These are phyloP conservation scores for Villa cingulata DNA, from an alignment of 2,888 invertebrate genomes.

Conservation along the genomic window DNA sequence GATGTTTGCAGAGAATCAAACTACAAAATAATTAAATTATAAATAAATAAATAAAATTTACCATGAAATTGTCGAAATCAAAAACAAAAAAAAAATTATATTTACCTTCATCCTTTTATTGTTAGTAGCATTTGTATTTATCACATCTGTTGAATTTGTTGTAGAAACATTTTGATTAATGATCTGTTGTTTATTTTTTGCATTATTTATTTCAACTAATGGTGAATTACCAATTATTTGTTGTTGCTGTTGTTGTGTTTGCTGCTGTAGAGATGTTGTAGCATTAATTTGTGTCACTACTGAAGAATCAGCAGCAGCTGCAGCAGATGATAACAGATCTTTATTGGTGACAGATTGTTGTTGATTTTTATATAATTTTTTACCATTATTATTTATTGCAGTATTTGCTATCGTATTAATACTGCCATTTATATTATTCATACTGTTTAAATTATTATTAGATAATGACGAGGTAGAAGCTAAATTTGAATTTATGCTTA, in stretches of 20 bases:
- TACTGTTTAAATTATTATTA: constrained; percentile 4
- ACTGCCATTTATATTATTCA: constrained; percentile 1
- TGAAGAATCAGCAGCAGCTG: no score
- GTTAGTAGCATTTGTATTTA: neutral
- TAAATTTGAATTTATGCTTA: constrained; percentile 3
- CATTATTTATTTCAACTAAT: constrained; percentile 13
- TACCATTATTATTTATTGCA: neutral
- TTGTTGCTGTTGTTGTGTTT: constrained; percentile 6
- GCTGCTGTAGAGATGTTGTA: constrained; percentile 4
- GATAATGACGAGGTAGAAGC: constrained; percentile 6
- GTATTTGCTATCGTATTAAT: neutral
- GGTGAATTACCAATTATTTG: no score
- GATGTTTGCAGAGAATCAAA: neutral
- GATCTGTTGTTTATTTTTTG: constrained; percentile 11
- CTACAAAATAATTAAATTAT: neutral
- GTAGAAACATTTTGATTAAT: constrained; percentile 9
- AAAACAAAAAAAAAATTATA: neutral
- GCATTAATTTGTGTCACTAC: no score
- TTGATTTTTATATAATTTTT: neutral
- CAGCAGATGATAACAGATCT: neutral
- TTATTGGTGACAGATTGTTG: neutral
- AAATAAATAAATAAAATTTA: neutral
- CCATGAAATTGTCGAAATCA: neutral
- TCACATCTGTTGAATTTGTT: neutral
- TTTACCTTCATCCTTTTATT: constrained; percentile 2